phyloP scores from a whole-genome alignment of 2,797 vertebrate species.

The Gymnoscopelus microlampas region DNA sequence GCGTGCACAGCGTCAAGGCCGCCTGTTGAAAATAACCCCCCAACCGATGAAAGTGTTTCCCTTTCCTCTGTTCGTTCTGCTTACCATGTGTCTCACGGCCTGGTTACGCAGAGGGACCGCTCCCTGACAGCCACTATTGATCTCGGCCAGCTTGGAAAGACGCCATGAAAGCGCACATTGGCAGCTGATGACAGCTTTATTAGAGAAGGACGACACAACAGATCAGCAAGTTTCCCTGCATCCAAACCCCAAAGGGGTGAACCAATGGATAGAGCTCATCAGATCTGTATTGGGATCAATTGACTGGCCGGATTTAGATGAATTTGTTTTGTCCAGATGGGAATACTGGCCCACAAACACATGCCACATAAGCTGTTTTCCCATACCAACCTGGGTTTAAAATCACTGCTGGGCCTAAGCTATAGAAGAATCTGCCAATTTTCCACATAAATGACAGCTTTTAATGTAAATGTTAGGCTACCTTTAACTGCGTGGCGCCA shows the following conservation, averaged over 20 bases:
- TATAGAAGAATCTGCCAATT: no score
- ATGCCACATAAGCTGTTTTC: constrained; percentile 3
- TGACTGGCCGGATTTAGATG: constrained; percentile 42
- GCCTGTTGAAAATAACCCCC: constrained; percentile 21
- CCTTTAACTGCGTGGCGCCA: no score
- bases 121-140: constrained; percentile 68
- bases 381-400: no score
- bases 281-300: constrained; percentile 56
- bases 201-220: constrained; percentile 59
- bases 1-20: constrained; percentile 29
- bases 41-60: constrained; percentile 21
- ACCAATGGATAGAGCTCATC: constrained; percentile 49
- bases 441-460: no score
- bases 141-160: constrained; percentile 56
- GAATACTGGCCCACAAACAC: constrained; percentile 18
- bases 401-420: no score
- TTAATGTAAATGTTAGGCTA: no score
- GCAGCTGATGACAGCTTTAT: constrained; percentile 72
- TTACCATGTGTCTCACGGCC: constrained; percentile 51
- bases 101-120: constrained; percentile 40
- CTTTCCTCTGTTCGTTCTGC: constrained; percentile 32
- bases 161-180: constrained; percentile 58
- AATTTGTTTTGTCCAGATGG: constrained; percentile 30
- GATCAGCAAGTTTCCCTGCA: constrained; percentile 60
- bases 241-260: constrained; percentile 46